These are phyloP conservation scores for Lasiurus cinereus DNA, from an alignment of 2,113 vertebrate species.

Conservation along the genomic window DNA sequence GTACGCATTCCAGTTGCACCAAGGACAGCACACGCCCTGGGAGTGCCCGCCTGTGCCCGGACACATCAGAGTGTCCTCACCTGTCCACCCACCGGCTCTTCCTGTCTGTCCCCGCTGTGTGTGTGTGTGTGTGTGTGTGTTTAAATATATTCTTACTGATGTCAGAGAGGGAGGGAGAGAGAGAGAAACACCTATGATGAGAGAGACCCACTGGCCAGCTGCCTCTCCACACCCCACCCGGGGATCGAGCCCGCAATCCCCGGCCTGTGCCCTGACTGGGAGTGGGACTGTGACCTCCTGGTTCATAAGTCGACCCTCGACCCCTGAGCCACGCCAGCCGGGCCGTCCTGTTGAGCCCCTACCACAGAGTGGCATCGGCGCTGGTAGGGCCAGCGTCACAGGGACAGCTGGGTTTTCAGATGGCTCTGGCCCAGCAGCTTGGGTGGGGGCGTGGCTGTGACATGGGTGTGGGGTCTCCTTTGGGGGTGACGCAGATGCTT, in stretches of 20 bases:
- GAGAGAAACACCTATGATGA: no score
- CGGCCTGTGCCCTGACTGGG: no score
- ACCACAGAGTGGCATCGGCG: fast-evolving
- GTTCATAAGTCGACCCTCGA: no score
- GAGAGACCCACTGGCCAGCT: no score
- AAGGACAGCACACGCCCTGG: fast-evolving
- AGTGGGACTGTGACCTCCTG: no score
- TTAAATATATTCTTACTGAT: no score
- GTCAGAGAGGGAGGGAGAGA: no score
- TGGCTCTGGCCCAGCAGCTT: neutral
- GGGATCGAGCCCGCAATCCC: no score
- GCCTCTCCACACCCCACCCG: no score
- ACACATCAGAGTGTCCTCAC: neutral
- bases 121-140: no score
- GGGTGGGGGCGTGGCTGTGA: neutral
- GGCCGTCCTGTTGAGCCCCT: no score
- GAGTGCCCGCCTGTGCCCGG: neutral
- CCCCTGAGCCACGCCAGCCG: no score
- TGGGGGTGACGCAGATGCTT: neutral
- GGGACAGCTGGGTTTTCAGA: neutral
- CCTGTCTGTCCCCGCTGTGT: neutral
- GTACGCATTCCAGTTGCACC: neutral
- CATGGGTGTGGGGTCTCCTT: neutral
- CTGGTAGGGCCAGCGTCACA: neutral
- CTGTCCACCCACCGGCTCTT: neutral